A percentile compares a stretch with the other conserved stretches of the same genome.
These are phyloP conservation scores for Alviniconcha strummeri DNA, from an alignment of 2,888 invertebrate species.

Conservation along the genomic window DNA sequence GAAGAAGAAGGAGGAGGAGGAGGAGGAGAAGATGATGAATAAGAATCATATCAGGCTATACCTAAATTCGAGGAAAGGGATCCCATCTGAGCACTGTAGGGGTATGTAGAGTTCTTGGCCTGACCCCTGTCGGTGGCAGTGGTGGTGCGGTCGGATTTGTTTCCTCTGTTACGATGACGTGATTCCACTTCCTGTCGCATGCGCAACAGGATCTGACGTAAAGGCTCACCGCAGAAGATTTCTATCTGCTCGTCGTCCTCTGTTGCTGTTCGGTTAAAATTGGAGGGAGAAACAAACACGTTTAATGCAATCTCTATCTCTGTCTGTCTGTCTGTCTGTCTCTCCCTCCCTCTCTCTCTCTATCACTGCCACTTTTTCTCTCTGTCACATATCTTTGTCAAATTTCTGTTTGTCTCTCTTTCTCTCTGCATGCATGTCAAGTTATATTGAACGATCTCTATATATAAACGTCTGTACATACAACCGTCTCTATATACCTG, in stretches of 20 bases:
- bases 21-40: too few relatives aligned
- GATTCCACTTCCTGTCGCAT: conserved; percentile 42
- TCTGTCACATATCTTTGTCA: too few relatives aligned
- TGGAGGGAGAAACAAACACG: background rate
- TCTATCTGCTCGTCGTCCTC: conserved; percentile 55
- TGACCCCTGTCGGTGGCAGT: conserved; percentile 25
- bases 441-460: too few relatives aligned
- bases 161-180: conserved; percentile 30
- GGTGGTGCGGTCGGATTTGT: conserved; percentile 2
- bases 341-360: background rate
- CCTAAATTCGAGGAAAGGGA: conserved; percentile 36
- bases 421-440: too few relatives aligned
- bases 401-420: too few relatives aligned
- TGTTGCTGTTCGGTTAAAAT: conserved; percentile 45
- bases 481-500: too few relatives aligned
- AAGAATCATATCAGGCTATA: background rate
- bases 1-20: too few relatives aligned
- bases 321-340: background rate
- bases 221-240: conserved; percentile 56
- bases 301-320: background rate
- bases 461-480: too few relatives aligned
- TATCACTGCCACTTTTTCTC: background rate
- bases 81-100: conserved; percentile 14
- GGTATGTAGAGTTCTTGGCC: conserved; percentile 31
- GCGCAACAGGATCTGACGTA: conserved; percentile 51